Conservation (phyloP, 2,113 vertebrate genomes). For the Urocolius indicus region DNA sequence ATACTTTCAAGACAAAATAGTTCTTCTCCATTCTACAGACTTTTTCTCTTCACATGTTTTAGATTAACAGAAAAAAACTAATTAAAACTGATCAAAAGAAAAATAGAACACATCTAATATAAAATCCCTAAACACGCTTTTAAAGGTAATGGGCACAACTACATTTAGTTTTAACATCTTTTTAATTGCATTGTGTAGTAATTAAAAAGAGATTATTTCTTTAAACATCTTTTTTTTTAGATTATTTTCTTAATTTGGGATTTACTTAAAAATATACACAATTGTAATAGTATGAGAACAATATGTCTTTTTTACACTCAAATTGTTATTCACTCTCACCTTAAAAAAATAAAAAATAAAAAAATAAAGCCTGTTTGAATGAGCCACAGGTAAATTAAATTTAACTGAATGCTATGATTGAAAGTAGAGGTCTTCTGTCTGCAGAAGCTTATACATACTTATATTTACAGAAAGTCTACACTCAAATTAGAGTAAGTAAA, state of each 20-base stretch:
- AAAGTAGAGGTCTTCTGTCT: neutral
- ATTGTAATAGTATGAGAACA: neutral
- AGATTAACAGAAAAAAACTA: constrained; percentile 1
- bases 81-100: neutral
- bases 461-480: neutral
- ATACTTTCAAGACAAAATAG: neutral
- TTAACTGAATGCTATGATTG: neutral
- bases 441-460: neutral
- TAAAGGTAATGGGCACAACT: neutral
- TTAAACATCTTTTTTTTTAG: neutral
- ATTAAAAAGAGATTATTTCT: neutral
- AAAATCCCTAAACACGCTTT: neutral
- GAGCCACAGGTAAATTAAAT: neutral
- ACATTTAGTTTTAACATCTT: constrained; percentile 1
- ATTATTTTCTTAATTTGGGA: neutral
- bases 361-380: neutral
- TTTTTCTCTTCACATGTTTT: neutral
- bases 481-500: neutral
- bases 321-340: neutral
- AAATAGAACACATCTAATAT: neutral
- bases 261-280: neutral
- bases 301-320: neutral
- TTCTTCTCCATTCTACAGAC: neutral
- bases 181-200: neutral
- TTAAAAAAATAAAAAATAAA: neutral